Conservation (phyloP, 1,140 invertebrate species). For the Papilio helenus region DNA sequence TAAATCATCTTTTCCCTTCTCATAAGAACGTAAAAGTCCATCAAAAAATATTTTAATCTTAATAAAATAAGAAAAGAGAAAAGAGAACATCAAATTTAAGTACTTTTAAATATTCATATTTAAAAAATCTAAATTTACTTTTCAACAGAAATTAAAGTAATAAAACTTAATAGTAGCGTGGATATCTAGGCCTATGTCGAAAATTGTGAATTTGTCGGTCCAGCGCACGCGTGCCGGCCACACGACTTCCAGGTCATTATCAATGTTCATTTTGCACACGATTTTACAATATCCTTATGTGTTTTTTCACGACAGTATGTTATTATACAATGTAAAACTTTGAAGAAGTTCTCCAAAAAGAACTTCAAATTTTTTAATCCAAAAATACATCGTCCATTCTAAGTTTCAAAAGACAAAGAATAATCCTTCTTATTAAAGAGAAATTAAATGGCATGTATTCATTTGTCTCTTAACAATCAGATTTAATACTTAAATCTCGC, state of each 20-base stretch:
- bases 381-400: too few relatives aligned
- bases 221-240: slow-evolving; percentile 43
- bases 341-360: not conserved
- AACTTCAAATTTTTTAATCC: too few relatives aligned
- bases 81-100: not conserved
- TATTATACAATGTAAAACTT: not conserved
- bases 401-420: too few relatives aligned
- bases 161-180: slow-evolving; percentile 43
- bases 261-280: slow-evolving; percentile 54
- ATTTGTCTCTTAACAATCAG: not conserved
- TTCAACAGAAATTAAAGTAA: slow-evolving; percentile 41
- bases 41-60: not conserved
- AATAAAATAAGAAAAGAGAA: not conserved
- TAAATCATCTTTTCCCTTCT: not conserved
- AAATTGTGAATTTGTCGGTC: slow-evolving; percentile 56
- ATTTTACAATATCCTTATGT: slow-evolving; percentile 53
- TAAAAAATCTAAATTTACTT: not conserved
- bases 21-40: not conserved
- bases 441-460: too few relatives aligned
- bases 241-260: slow-evolving; percentile 64
- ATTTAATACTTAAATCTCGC: not conserved
- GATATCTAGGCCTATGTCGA: slow-evolving; percentile 55
- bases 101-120: not conserved
- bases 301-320: not conserved
- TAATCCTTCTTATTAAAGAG: too few relatives aligned